These are phyloP conservation scores for Archips crataeganus DNA, from an alignment of 2,888 invertebrate genomes.

Conservation along the genomic window DNA sequence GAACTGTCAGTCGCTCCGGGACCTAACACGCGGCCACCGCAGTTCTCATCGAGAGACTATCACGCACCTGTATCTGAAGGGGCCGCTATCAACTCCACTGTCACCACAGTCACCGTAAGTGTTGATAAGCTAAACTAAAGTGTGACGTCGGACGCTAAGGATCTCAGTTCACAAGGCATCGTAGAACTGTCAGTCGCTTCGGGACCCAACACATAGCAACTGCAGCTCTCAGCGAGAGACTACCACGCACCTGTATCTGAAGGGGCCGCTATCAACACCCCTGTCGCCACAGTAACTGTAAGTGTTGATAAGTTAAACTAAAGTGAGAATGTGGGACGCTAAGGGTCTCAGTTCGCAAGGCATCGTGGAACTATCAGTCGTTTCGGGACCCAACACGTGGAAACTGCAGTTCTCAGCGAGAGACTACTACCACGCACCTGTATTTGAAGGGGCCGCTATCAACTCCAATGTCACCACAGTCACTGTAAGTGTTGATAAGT, in stretches of 20 bases:
- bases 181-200: slow-evolving; percentile 94
- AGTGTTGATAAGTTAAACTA: slow-evolving; percentile 47
- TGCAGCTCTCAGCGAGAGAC: slow-evolving; percentile 92
- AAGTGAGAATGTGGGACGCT: slow-evolving; percentile 85
- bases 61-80: slow-evolving; percentile 96
- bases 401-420: slow-evolving; percentile 93
- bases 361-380: slow-evolving; percentile 93
- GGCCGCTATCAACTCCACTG: slow-evolving; percentile 94
- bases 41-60: slow-evolving; percentile 93
- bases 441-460: slow-evolving; percentile 92
- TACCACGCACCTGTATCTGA: slow-evolving; percentile 94
- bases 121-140: neutral
- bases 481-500: slow-evolving; percentile 77
- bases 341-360: slow-evolving; percentile 89
- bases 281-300: slow-evolving; percentile 91
- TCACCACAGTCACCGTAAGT: slow-evolving; percentile 90
- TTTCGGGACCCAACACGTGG: no score
- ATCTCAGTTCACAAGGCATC: slow-evolving; percentile 93
- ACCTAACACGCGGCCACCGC: slow-evolving; percentile 92
- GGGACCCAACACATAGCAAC: slow-evolving; percentile 93
- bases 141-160: slow-evolving; percentile 88
- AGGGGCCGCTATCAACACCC: slow-evolving; percentile 93
- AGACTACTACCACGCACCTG: slow-evolving; percentile 94
- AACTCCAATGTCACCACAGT: slow-evolving; percentile 94
- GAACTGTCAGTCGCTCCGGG: slow-evolving; percentile 94